A percentile compares a stretch with the other conserved stretches of the same genome.
Evolutionary conservation across 2,113 vertebrate species (phyloP).

Genomic region (Coryphaenoides rupestris): DNA sequence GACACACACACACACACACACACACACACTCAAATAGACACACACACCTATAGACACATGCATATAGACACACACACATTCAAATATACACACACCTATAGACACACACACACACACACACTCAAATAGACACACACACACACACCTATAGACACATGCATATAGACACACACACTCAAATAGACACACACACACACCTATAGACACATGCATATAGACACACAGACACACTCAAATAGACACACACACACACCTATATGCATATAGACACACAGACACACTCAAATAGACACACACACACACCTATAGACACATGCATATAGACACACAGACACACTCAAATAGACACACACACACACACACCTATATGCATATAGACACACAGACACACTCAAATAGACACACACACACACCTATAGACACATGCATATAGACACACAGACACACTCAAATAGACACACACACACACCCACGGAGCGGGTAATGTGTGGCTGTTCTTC

Average conservation of each 20-base stretch:
- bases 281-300: background rate
- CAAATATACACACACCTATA: no score
- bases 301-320: constrained; percentile 15
- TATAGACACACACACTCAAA: no score
- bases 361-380: background rate
- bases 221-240: constrained; percentile 13
- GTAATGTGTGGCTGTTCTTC: background rate
- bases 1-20: no score
- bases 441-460: background rate
- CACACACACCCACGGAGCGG: background rate
- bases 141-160: no score
- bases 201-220: constrained; percentile 21
- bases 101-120: no score
- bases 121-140: no score
- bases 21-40: no score
- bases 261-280: background rate
- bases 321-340: background rate
- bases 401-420: constrained; percentile 34
- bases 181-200: no score
- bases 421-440: constrained; percentile 5
- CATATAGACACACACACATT: no score
- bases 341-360: background rate
- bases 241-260: constrained; percentile 10
- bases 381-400: background rate
- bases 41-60: no score